phyloP scores from a whole-genome alignment of 2,797 vertebrate species.

The Spizella passerina region DNA sequence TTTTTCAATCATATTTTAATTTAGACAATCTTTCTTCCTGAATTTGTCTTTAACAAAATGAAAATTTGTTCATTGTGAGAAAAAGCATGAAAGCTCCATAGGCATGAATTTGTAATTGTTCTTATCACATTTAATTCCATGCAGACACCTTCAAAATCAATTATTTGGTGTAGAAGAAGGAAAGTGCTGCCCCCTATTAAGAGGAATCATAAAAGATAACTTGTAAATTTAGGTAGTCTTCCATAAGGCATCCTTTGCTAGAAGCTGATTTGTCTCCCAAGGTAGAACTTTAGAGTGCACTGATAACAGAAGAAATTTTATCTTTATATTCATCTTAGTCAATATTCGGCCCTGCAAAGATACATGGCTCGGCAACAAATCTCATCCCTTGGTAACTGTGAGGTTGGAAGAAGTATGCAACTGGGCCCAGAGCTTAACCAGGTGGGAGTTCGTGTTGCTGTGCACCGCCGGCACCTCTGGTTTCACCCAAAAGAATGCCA shows the following conservation, averaged over 20 bases:
- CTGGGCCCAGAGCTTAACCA: accelerated
- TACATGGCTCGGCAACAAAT: neutral
- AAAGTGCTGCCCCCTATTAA: neutral
- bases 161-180: neutral
- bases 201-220: neutral
- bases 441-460: no score
- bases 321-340: neutral
- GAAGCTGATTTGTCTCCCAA: neutral
- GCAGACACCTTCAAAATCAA: neutral
- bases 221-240: neutral
- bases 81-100: neutral
- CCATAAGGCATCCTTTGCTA: neutral
- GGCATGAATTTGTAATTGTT: neutral
- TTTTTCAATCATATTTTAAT: neutral
- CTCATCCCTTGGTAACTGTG: neutral
- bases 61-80: neutral
- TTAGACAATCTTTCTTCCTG: neutral
- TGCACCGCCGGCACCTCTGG: accelerated
- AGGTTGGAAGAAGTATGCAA: neutral
- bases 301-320: neutral
- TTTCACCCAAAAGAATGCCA: accelerated
- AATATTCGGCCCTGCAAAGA: neutral
- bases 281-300: neutral
- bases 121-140: neutral
- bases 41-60: neutral